Evolutionary conservation across 2,888 invertebrate genomes (phyloP).

Genomic region (Polymixis flavicincta): DNA sequence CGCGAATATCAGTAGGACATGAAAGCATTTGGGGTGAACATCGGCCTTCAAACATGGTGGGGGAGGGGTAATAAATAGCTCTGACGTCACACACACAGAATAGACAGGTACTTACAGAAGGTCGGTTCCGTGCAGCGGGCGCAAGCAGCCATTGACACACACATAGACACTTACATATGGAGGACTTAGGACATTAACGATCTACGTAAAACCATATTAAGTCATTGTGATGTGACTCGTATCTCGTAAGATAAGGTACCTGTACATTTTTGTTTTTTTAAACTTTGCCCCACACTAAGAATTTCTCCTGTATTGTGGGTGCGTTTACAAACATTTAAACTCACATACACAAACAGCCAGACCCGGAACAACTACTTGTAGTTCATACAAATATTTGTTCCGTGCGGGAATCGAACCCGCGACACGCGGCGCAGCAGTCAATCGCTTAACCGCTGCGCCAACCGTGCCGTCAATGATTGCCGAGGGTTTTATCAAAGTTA

Average conservation of each 20-base stretch:
- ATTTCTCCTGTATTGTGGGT: too few relatives aligned
- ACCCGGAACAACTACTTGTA: too few relatives aligned
- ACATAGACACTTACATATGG: not conserved
- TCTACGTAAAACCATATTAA: not conserved
- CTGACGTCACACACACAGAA: slow-evolving; percentile 18
- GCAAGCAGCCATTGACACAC: not conserved
- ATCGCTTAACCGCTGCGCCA: too few relatives aligned
- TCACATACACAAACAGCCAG: too few relatives aligned
- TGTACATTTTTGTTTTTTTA: too few relatives aligned
- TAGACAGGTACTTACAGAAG: slow-evolving; percentile 13
- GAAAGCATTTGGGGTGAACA: slow-evolving; percentile 52
- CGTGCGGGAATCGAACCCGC: too few relatives aligned
- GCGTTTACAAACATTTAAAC: too few relatives aligned
- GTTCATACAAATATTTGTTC: too few relatives aligned
- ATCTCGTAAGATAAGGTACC: not conserved
- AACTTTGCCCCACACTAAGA: too few relatives aligned
- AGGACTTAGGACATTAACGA: not conserved
- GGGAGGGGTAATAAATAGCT: slow-evolving; percentile 33
- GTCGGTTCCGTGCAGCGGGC: not conserved
- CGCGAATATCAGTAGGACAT: slow-evolving; percentile 71
- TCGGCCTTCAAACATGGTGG: slow-evolving; percentile 48
- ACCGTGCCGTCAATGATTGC: too few relatives aligned
- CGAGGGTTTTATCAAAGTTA: too few relatives aligned
- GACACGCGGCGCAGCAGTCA: too few relatives aligned
- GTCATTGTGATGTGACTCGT: not conserved